Evolutionary conservation across 2,797 vertebrate genomes (phyloP), one percentile per base, ranked within the genome.

Genomic region (Melanitta fusca): DNA sequence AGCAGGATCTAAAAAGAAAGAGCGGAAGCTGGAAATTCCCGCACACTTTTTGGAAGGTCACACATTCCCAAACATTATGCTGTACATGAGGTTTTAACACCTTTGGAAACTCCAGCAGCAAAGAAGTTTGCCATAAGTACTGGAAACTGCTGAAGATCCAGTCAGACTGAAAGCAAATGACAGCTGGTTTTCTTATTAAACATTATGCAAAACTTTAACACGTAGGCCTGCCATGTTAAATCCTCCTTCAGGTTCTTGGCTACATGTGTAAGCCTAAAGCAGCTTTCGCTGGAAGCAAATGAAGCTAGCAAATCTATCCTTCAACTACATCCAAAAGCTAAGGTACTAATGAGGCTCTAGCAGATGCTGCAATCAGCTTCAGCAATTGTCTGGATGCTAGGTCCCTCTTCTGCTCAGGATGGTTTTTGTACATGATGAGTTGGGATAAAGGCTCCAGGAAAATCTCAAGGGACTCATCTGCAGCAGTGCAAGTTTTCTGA

Each of bases 281-380:
- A 95, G 85, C 92, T 94, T 97, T 95, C 81, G 41, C 70, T 88
- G 80, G 82, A 79, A 81, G 89, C 49, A 93, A 95, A 94, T 69
- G 79, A 95, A 94, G 43, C 24, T 39, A 79, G 80, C 77, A 92
- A 85, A 92, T 96, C 72, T 91, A 83, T 89, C 70, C 69, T 7
- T 2, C 56, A 88, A 73, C 89, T 54, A 62, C 1, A 0, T 81
- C 51, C 0, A 0, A 89, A 87, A 92, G 82, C 82, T 91, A 60
- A 93, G 93, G 70, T 19, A 68, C 80, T 84, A 88, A 79, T 64
- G 47, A 96, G 56, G 30, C 54, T 91, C 64, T 20, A 89, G 74
- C 84, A 87, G 74, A 89, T 9, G 5, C 73, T 77, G 60, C 71
- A 69, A 57, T 77, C 91, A 88, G 75, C 71, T 49, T 30, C 60